Evolutionary conservation across 1,140 invertebrate species (phyloP).

Genomic region (Camponotus floridanus): DNA sequence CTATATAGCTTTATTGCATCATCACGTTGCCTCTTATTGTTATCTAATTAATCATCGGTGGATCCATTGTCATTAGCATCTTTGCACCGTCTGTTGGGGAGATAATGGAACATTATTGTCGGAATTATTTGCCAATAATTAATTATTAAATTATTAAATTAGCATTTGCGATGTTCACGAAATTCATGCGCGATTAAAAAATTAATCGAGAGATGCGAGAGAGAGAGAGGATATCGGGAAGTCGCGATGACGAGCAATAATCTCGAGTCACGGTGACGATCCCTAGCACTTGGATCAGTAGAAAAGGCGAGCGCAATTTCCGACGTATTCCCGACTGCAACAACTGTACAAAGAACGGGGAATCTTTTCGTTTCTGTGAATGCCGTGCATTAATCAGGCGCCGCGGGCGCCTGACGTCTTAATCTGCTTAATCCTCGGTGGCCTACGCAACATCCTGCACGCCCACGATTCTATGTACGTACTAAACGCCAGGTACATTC

Average conservation of each 20-base stretch:
- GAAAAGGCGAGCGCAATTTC: slow-evolving; percentile 62
- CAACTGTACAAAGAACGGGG: slow-evolving; percentile 78
- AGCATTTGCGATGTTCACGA: no score
- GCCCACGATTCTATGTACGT: slow-evolving; percentile 75
- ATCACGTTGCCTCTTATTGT: slow-evolving; percentile 3
- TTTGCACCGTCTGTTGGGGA: neutral
- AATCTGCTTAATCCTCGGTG: slow-evolving; percentile 85
- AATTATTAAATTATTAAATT: neutral
- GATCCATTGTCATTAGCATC: neutral
- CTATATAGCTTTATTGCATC: neutral
- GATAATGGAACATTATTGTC: neutral
- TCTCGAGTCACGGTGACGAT: slow-evolving; percentile 35
- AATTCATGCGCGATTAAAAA: neutral
- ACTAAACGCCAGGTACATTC: slow-evolving; percentile 71
- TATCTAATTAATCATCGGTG: slow-evolving; percentile 10
- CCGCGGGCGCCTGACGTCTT: slow-evolving; percentile 85
- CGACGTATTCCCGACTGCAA: slow-evolving; percentile 65
- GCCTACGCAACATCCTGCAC: slow-evolving; percentile 75
- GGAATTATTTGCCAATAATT: neutral
- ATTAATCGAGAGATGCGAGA: neutral
- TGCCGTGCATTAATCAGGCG: slow-evolving; percentile 85
- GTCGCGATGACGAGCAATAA: neutral
- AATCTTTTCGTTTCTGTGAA: slow-evolving; percentile 84
- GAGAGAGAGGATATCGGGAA: neutral
- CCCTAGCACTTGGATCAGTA: slow-evolving; percentile 30